Base-by-base conservation (phyloP, 1,140 invertebrate genomes). In the roundworm (Caenorhabditis elegans) region DNA sequence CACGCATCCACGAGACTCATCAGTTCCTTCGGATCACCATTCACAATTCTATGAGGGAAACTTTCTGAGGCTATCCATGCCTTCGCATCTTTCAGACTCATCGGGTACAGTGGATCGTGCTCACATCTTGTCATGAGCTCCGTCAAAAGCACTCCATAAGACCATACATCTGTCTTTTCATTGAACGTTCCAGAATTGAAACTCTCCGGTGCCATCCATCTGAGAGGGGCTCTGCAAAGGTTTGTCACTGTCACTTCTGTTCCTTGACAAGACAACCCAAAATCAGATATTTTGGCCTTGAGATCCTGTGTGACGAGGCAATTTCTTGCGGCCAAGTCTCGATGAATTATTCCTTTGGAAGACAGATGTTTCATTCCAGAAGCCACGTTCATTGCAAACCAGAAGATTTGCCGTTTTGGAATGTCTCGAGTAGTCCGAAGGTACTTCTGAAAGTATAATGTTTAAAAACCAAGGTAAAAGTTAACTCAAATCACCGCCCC, bases 91-190 rank as follows among this genome's bases (percentile, higher is more conserved):
- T 70, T 70, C 6, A 70, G 22, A 70, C 39, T 34, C 13, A n/a
- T 19, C 13, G 60, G 60, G 0, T 15, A 11, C 19, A 70, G n/a
- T 22, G 60, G 60, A 70, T 70, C 60, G 3, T 31, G 3, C 39
- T 31, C 60, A 70, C 60, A 70, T 4, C 60, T 15, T 2, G 34
- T 90, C 90, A 85, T 76, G 5, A 60, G 31, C 26, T 78, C 79
- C 11, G 55, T 70, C 6, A 46, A 4, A 8, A 80, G 39, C 22
- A 80, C 79, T 43, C 79, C 79, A 31, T 43, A 80, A 17, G 55
- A 95, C 96, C 96, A 98, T 4, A 98, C 95, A 90, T 98, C 96
- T 85, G 95, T 96, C 90, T 98, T 96, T 0, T 95, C 96, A 2
- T 96, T 97, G 87, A 98, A 98, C 91, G 97, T 86, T 13, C 95